Percentiles rank a stretch among this genome's conserved stretches.
Conservation (phyloP, 2,113 vertebrate genomes). For the Sminthopsis crassicaudata region DNA sequence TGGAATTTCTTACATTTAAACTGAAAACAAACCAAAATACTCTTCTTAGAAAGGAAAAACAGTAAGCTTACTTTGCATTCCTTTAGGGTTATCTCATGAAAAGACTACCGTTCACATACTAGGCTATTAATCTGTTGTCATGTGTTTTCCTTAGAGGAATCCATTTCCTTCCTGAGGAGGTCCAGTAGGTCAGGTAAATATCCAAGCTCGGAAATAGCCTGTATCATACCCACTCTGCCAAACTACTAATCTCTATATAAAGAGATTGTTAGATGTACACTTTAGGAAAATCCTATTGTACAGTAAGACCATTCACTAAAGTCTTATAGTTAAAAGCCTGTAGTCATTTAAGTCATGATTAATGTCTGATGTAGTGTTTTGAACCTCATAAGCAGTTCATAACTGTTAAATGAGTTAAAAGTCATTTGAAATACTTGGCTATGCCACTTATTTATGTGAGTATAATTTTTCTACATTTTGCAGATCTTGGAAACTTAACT, state of each 20-base stretch:
- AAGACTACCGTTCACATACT: constrained; percentile 37
- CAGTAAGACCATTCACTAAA: constrained; percentile 10
- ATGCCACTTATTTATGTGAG: neutral
- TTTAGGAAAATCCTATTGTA: constrained; percentile 47
- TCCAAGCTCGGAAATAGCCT: constrained; percentile 62
- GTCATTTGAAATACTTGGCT: neutral
- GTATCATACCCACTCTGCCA: constrained; percentile 58
- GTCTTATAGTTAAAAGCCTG: neutral
- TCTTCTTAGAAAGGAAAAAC: constrained; percentile 14
- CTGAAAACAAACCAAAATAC: constrained; percentile 38
- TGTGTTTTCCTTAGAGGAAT: constrained; percentile 78
- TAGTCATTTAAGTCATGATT: neutral
- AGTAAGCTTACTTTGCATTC: neutral
- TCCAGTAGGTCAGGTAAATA: constrained; percentile 79
- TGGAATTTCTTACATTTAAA: constrained; percentile 19
- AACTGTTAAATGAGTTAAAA: neutral
- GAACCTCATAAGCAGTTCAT: neutral
- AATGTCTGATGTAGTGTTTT: neutral
- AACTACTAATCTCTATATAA: constrained; percentile 67
- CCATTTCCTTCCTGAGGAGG: constrained; percentile 81
- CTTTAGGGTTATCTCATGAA: constrained; percentile 28
- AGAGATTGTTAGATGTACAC: constrained; percentile 26
- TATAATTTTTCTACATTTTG: neutral
- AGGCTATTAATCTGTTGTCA: constrained; percentile 69
- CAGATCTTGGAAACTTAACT: neutral